A percentile compares a stretch with the other conserved stretches of the same genome.
These are phyloP conservation scores for Dendroctonus valens DNA, from an alignment of 1,140 invertebrate species.

Conservation along the genomic window DNA sequence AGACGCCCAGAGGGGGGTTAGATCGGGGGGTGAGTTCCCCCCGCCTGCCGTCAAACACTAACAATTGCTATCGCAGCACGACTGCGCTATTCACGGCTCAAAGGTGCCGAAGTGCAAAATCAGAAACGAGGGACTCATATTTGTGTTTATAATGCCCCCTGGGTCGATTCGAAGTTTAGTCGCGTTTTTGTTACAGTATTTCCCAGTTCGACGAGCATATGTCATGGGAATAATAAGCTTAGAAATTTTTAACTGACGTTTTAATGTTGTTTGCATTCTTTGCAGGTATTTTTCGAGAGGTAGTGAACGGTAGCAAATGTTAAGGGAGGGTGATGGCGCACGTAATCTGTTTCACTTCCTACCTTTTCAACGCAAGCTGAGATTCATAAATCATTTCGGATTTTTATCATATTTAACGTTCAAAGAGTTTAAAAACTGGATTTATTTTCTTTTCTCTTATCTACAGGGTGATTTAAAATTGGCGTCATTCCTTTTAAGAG, in stretches of 20 bases:
- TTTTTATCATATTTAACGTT: no score
- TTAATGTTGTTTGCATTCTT: constrained; percentile 34
- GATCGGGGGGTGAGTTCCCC: constrained; percentile 26
- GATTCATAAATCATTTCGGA: no score
- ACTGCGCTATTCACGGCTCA: constrained; percentile 41
- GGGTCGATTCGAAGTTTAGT: constrained; percentile 46
- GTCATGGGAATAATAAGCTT: constrained; percentile 47
- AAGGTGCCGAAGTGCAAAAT: constrained; percentile 51
- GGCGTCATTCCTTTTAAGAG: no score
- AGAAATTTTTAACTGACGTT: constrained; percentile 36
- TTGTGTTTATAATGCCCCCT: constrained; percentile 49
- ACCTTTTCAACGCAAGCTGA: no score
- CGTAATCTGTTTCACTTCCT: no score
- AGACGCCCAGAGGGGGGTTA: constrained; percentile 38
- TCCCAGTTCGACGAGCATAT: constrained; percentile 42
- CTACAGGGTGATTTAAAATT: no score
- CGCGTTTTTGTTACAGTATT: constrained; percentile 49
- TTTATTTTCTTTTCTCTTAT: no score
- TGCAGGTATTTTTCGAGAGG: constrained; percentile 24
- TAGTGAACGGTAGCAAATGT: neutral
- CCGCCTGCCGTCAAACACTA: constrained; percentile 31
- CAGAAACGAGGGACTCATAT: constrained; percentile 46
- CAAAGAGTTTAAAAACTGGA: no score
- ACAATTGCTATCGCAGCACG: constrained; percentile 44
- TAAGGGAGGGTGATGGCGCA: no score